These are phyloP conservation scores for Lordiphosa clarofinis DNA, from an alignment of 1,140 invertebrate genomes.

Conservation along the genomic window DNA sequence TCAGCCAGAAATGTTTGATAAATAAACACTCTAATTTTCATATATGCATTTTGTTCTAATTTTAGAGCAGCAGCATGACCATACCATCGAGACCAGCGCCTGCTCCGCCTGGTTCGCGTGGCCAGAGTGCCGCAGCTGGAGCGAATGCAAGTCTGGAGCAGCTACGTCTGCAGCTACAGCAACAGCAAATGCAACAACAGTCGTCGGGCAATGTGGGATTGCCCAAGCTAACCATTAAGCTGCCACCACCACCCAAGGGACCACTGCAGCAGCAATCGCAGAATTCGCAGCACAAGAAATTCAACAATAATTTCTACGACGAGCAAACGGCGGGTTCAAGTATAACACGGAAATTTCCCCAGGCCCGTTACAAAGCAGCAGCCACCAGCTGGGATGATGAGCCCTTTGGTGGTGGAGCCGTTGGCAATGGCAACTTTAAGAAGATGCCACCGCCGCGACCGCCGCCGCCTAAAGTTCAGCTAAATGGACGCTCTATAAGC, in stretches of 20 bases:
- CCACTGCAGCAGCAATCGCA: constrained; percentile 29
- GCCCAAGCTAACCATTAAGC: constrained; percentile 64
- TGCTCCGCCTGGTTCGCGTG: constrained; percentile 67
- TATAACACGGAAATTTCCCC: constrained; percentile 73
- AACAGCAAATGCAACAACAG: constrained; percentile 67
- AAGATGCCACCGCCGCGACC: constrained; percentile 75
- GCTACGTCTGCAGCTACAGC: constrained; percentile 65
- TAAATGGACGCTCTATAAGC: constrained; percentile 45
- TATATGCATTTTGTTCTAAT: neutral
- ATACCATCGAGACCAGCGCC: constrained; percentile 79
- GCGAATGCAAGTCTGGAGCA: constrained; percentile 71
- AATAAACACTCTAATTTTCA: constrained; percentile 1
- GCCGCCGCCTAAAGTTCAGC: constrained; percentile 66
- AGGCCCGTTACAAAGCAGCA: constrained; percentile 66
- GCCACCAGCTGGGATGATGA: constrained; percentile 74
- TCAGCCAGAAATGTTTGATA: constrained; percentile 5
- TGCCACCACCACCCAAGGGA: constrained; percentile 70
- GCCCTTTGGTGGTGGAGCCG: constrained; percentile 42
- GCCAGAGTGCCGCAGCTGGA: constrained; percentile 63
- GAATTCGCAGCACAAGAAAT: constrained; percentile 20
- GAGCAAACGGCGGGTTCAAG: constrained; percentile 32
- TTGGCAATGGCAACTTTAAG: constrained; percentile 39
- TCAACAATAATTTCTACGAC: constrained; percentile 28
- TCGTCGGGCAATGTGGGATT: constrained; percentile 47
- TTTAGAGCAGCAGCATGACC: constrained; percentile 53